These are phyloP conservation scores for Notoglanidium macrostoma DNA, from an alignment of 2,797 vertebrate species.

Conservation along the genomic window DNA sequence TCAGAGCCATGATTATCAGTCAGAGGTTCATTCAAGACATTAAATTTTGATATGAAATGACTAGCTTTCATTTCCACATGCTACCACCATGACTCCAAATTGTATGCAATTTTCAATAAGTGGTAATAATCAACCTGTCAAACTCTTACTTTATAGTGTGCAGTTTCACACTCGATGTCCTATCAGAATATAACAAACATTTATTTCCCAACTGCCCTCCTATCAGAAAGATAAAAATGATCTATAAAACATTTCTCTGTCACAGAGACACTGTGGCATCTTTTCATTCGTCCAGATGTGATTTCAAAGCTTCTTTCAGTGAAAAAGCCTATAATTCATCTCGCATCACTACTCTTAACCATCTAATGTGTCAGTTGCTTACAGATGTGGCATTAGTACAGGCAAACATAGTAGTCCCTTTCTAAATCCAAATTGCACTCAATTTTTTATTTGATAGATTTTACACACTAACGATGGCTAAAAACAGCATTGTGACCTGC, in stretches of 20 bases:
- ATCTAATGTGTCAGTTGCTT: not conserved
- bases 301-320: not conserved
- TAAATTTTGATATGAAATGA: conserved; percentile 35
- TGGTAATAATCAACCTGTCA: conserved; percentile 35
- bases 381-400: not conserved
- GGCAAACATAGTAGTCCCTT: not conserved
- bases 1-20: conserved; percentile 9
- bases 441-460: not conserved
- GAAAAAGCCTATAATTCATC: not conserved
- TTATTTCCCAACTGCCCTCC: conserved; percentile 6
- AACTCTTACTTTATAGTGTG: not conserved
- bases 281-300: not conserved
- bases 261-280: not conserved
- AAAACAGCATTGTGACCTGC: not conserved
- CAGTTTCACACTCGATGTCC: not conserved
- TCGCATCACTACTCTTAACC: not conserved
- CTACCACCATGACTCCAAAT: conserved; percentile 19
- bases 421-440: not conserved
- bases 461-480: not conserved
- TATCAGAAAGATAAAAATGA: not conserved
- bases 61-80: conserved; percentile 17
- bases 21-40: conserved; percentile 8
- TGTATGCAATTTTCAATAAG: conserved; percentile 33
- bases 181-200: conserved; percentile 19
- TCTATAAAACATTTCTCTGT: not conserved